Evolutionary conservation across 2,888 invertebrate genomes (phyloP).

Genomic region (Cryptops parisi): DNA sequence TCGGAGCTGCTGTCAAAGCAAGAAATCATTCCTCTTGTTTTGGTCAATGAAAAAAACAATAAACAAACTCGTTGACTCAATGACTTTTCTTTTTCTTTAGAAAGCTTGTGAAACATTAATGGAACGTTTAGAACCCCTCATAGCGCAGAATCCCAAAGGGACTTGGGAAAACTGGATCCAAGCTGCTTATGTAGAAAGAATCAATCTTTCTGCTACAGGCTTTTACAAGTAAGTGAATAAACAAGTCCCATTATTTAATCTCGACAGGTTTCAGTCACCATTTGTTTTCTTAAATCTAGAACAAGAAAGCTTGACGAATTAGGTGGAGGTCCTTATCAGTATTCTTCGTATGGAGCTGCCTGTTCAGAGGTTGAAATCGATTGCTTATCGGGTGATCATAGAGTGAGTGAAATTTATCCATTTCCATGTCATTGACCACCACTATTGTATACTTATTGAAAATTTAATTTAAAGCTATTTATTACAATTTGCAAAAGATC

Average conservation of each 20-base stretch:
- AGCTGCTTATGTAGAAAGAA: slow-evolving; percentile 57
- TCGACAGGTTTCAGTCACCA: too few species aligned
- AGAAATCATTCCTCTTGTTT: too few species aligned
- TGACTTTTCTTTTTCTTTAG: too few species aligned
- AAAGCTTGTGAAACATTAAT: slow-evolving; percentile 62
- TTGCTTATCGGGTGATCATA: slow-evolving; percentile 85
- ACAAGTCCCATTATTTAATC: too few species aligned
- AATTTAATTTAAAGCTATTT: too few species aligned
- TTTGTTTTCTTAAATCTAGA: too few species aligned
- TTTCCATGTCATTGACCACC: too few species aligned
- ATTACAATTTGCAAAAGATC: too few species aligned
- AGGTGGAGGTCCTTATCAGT: slow-evolving; percentile 61
- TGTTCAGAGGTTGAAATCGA: slow-evolving; percentile 84
- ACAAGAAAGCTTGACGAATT: too few species aligned
- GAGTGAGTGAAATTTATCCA: slow-evolving; percentile 38
- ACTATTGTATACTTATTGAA: too few species aligned
- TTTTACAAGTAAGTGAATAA: slow-evolving; percentile 47
- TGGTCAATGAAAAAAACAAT: too few species aligned
- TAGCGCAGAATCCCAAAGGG: slow-evolving; percentile 54
- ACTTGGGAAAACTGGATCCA: slow-evolving; percentile 73
- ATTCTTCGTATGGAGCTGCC: slow-evolving; percentile 73
- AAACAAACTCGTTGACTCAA: too few species aligned
- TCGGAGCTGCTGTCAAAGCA: slow-evolving; percentile 74
- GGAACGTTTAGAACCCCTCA: slow-evolving; percentile 57
- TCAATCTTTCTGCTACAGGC: slow-evolving; percentile 68